Percentiles rank a stretch among this genome's conserved stretches.
These are phyloP conservation scores for Drosophila ogumai DNA, from an alignment of 1,140 invertebrate species.

Conservation along the genomic window DNA sequence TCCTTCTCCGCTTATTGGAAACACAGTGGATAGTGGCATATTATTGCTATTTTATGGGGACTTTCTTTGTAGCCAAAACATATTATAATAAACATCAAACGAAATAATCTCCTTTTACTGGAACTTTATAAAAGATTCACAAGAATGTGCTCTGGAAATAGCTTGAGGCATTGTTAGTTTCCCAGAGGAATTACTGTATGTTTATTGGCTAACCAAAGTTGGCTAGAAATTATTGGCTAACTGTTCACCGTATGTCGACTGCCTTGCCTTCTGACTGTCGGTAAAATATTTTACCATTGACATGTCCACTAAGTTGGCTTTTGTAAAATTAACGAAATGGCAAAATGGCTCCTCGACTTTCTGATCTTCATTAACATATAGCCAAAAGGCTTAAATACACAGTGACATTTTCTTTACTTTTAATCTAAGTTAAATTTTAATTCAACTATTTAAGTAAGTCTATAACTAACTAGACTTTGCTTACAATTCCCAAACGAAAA, in stretches of 20 bases:
- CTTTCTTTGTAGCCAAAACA: neutral
- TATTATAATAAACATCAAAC: slow-evolving; percentile 4
- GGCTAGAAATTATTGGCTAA: neutral
- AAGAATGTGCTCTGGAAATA: neutral
- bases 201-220: slow-evolving; percentile 6
- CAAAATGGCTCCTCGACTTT: slow-evolving; percentile 21
- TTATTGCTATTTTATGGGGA: neutral
- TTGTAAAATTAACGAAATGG: slow-evolving; percentile 66
- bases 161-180: neutral
- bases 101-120: neutral
- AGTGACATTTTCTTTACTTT: neutral
- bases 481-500: neutral
- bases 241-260: slow-evolving; percentile 36
- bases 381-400: neutral
- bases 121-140: neutral
- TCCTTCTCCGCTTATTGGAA: neutral
- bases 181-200: neutral
- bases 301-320: slow-evolving; percentile 6
- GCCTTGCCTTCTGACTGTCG: slow-evolving; percentile 52
- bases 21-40: neutral
- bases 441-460: neutral
- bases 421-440: too few species aligned
- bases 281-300: slow-evolving; percentile 50
- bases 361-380: neutral
- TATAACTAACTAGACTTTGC: neutral